Base-by-base conservation (phyloP, 2,113 vertebrate species). In the Tyrannus savana region DNA sequence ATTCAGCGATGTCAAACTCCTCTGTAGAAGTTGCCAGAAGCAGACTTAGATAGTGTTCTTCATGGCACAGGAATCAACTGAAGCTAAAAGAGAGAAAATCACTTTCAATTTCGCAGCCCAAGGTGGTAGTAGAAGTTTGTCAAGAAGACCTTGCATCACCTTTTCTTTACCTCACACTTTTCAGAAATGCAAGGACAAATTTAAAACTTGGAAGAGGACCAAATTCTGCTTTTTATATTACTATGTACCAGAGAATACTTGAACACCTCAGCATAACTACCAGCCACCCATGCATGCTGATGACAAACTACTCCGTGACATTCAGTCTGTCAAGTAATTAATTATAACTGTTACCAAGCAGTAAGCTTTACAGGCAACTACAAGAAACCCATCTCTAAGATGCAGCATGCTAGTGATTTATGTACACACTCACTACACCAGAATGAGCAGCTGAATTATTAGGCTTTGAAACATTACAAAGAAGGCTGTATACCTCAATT, bases 281-380 rank as follows among this genome's bases (percentile, higher is more conserved):
- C 62, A 1, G 0, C 66, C 87, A 90, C 85, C 39, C 14, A 0
- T 19, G 37, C 30, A 53, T 8, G 1, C 10, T 46, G 78, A 93
- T 96, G 95, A 94, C 85, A 96, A 96, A 96, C 62, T 88, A 93
- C 67, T 37, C 62, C 0, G 25, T 91, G 77, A 87, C 49, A 28
- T 66, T 64, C 81, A 68, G 71, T 59, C 88, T 91, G 83, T 56
- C 82, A 85, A 93, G 82, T 73, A 93, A 96, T 95, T 96, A 95
- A 96, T 96, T 95, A 73, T 35, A 95, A 76, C 52, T 73, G 74
- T 46, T 87, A 76, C 58, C 46, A 35, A 76, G 79, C 66, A 76
- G 71, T 63, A 78, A 91, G 80, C 39, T 78, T 77, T 62, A 79
- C 49, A 87, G 88, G 88, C 55, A 92, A 52, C 64, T 74, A 81